Evolutionary conservation across 1,140 invertebrate genomes (phyloP).

Genomic region (Microplitis demolitor): DNA sequence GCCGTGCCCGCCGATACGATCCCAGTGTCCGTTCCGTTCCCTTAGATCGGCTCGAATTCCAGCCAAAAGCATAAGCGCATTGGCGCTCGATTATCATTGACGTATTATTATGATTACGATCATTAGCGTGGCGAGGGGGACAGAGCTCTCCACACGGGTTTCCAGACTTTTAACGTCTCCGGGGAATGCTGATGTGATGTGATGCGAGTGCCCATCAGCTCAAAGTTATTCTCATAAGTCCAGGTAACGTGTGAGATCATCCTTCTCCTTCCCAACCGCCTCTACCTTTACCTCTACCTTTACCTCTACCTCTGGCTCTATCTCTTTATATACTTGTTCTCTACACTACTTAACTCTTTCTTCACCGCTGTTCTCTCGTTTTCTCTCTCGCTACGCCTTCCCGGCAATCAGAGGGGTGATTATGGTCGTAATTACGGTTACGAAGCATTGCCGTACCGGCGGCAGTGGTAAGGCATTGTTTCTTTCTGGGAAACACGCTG

Average conservation of each 20-base stretch:
- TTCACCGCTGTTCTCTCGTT: conserved; percentile 18
- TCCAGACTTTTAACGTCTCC: not conserved
- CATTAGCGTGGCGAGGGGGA: not conserved
- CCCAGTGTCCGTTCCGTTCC: not conserved
- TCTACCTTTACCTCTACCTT: not conserved
- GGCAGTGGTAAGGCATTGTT: conserved; percentile 43
- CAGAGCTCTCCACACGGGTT: not conserved
- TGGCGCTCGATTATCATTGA: not conserved
- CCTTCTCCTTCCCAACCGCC: not conserved
- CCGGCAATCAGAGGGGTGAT: conserved; percentile 40
- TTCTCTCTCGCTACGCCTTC: conserved; percentile 28
- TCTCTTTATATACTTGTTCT: conserved; percentile 8
- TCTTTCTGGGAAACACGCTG: conserved; percentile 46
- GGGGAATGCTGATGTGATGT: not conserved
- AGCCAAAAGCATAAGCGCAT: not conserved
- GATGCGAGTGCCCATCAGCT: not conserved
- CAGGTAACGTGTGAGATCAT: conserved; percentile 23
- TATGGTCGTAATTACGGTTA: conserved; percentile 55
- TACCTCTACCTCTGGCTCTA: conserved; percentile 18
- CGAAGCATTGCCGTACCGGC: conserved; percentile 39
- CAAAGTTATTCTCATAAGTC: not conserved
- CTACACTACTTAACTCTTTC: not conserved
- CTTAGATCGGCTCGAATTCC: not conserved
- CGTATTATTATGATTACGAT: conserved; percentile 9
- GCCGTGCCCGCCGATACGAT: no score